phyloP scores from a whole-genome alignment of 2,797 vertebrate species.

The Sphenopsis melanotis region DNA sequence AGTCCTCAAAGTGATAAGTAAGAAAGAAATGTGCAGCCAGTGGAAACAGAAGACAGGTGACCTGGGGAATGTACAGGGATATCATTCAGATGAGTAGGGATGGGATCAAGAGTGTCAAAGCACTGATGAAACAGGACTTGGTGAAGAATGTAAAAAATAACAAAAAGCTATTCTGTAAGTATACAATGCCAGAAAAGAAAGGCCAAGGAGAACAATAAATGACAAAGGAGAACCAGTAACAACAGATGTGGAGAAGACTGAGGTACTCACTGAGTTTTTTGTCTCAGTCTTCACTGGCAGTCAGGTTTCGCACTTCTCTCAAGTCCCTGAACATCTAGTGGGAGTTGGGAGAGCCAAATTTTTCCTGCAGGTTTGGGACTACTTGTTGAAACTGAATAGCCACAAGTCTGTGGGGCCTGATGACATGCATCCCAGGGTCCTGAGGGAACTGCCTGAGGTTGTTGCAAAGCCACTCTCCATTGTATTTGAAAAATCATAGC shows the following conservation, averaged over 20 bases:
- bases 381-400: neutral
- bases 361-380: neutral
- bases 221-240: neutral
- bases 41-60: neutral
- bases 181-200: neutral
- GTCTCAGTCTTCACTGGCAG: neutral
- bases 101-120: neutral
- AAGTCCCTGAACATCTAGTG: neutral
- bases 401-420: too few relatives aligned
- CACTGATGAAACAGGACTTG: neutral
- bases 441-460: neutral
- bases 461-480: neutral
- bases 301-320: neutral
- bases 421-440: neutral
- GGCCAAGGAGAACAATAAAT: neutral
- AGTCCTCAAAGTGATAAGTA: neutral
- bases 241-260: neutral
- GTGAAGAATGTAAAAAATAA: neutral
- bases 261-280: neutral
- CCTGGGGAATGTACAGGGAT: neutral
- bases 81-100: neutral
- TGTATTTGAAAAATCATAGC: neutral
- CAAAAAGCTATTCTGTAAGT: neutral
- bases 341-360: neutral
- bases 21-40: neutral